These are phyloP conservation scores for Chloroceryle aenea DNA, from an alignment of 2,113 vertebrate species.

Conservation along the genomic window DNA sequence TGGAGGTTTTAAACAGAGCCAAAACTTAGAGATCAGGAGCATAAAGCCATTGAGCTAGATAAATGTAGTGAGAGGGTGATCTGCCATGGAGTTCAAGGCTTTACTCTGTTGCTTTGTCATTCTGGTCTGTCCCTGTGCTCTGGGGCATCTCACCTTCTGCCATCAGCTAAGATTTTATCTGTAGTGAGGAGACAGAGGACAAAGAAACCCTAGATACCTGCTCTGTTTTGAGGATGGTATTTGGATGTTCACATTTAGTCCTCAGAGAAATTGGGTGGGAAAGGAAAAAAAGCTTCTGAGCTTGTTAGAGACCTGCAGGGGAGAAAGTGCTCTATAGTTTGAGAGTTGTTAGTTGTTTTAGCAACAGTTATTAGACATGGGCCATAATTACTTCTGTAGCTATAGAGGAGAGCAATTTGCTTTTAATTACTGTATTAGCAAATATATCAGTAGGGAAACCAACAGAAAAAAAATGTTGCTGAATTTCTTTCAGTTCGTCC, in stretches of 20 bases:
- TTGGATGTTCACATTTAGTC: neutral
- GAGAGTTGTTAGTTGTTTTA: slow-evolving; percentile 35
- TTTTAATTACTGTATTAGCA: slow-evolving; percentile 54
- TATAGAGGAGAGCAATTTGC: slow-evolving; percentile 38
- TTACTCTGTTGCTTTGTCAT: neutral
- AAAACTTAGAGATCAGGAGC: neutral
- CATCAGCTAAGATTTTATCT: neutral
- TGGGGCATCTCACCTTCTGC: neutral
- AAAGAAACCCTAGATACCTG: neutral
- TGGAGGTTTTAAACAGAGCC: neutral
- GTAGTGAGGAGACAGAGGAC: neutral
- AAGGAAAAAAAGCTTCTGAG: slow-evolving; percentile 10
- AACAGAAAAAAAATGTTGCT: neutral
- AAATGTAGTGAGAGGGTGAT: neutral
- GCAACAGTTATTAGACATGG: neutral
- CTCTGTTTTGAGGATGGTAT: neutral
- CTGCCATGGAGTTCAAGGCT: neutral
- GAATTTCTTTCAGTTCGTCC: slow-evolving; percentile 3
- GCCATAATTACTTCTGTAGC: slow-evolving; percentile 37
- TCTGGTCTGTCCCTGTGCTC: neutral
- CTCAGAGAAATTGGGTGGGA: neutral
- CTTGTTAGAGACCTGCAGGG: neutral
- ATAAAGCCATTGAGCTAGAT: neutral
- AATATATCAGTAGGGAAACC: neutral
- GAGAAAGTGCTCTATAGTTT: neutral